Conservation (phyloP, 1,140 invertebrate genomes). For the Cherax destructor region DNA sequence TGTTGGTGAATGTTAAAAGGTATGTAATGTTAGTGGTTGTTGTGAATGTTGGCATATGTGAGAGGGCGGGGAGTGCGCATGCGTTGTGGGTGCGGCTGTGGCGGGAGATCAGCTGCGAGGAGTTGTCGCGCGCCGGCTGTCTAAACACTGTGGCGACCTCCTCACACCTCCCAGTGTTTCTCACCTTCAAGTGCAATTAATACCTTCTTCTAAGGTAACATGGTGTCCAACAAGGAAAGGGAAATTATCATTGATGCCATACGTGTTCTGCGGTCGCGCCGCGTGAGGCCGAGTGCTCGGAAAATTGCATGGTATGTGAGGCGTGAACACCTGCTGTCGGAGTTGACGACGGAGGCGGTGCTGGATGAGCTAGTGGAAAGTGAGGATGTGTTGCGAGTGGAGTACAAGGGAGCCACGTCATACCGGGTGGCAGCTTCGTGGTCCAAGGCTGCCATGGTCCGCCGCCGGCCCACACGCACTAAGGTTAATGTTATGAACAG, state of each 20-base stretch:
- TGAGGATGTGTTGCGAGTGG: constrained; percentile 67
- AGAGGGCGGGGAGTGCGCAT: constrained; percentile 61
- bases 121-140: constrained; percentile 66
- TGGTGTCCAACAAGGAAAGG: constrained; percentile 66
- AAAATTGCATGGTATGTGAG: constrained; percentile 71
- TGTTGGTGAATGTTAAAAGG: background rate
- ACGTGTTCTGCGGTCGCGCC: constrained; percentile 67
- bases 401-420: constrained; percentile 70
- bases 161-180: background rate
- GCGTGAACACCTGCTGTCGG: constrained; percentile 65
- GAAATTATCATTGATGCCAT: constrained; percentile 70
- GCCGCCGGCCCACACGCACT: constrained; percentile 50
- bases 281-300: constrained; percentile 69
- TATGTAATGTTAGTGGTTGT: constrained; percentile 9
- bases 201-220: constrained; percentile 25
- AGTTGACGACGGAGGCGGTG: constrained; percentile 65
- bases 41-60: constrained; percentile 14
- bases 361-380: constrained; percentile 66
- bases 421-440: constrained; percentile 68
- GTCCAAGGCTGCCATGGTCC: constrained; percentile 49
- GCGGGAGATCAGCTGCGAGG: constrained; percentile 62
- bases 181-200: background rate
- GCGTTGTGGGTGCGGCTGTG: constrained; percentile 69
- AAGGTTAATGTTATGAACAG: constrained; percentile 57
- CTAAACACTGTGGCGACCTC: constrained; percentile 47